phyloP scores from a whole-genome alignment of 2,113 vertebrate species.

The Delphinus delphis region DNA sequence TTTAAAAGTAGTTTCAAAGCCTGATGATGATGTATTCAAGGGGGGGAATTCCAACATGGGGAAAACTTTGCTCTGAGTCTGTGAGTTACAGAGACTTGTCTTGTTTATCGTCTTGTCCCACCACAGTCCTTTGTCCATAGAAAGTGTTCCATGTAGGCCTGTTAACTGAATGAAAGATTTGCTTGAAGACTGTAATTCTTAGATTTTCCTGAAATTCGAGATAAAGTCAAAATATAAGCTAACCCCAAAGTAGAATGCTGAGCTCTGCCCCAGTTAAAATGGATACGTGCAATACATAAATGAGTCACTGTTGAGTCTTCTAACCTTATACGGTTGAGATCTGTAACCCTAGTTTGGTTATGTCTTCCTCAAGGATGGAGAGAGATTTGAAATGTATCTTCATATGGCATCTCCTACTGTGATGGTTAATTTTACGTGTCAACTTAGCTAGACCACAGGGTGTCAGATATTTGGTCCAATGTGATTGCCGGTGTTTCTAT shows the following conservation, averaged over 20 bases:
- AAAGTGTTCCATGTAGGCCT: background rate
- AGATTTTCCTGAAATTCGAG: background rate
- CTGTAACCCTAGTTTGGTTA: background rate
- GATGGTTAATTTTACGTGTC: background rate
- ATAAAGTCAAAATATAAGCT: background rate
- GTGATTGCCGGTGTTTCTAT: background rate
- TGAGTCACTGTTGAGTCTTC: background rate
- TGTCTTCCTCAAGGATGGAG: background rate
- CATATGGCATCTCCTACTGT: background rate
- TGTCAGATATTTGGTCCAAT: background rate
- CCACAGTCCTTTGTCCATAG: no score
- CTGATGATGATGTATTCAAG: background rate
- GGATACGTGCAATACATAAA: background rate
- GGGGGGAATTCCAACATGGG: background rate
- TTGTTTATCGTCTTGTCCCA: background rate
- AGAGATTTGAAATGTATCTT: background rate
- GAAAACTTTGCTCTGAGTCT: background rate
- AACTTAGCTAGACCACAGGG: background rate
- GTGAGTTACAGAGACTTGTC: background rate
- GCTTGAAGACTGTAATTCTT: background rate
- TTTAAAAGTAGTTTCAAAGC: background rate
- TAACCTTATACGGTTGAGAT: background rate
- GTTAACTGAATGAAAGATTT: background rate
- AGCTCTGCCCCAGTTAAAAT: background rate
- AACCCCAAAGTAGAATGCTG: background rate